These are phyloP conservation scores for Macrostomum lignano DNA, from an alignment of 1,140 invertebrate genomes.

Conservation along the genomic window DNA sequence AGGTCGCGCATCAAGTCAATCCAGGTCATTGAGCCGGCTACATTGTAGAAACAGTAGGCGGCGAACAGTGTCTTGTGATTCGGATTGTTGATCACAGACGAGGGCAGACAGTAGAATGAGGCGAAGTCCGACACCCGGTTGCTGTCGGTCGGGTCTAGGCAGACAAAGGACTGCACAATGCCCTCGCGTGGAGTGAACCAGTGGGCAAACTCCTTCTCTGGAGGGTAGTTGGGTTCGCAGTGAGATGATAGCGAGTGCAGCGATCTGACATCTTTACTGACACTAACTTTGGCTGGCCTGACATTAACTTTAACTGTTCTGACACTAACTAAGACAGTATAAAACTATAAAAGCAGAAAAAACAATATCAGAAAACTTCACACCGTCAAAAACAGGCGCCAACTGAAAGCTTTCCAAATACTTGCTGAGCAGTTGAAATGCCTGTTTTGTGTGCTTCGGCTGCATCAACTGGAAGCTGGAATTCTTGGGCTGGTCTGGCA, in stretches of 20 bases:
- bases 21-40: constrained; percentile 52
- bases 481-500: constrained; percentile 42
- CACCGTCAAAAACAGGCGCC: constrained; percentile 11
- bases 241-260: too few species aligned
- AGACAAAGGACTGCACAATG: constrained; percentile 70
- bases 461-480: constrained; percentile 33
- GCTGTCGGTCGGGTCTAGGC: background rate
- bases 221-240: too few species aligned
- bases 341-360: too few species aligned
- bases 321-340: too few species aligned
- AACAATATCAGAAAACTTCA: too few species aligned
- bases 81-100: constrained; percentile 91
- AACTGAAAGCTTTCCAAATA: constrained; percentile 68
- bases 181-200: constrained; percentile 69
- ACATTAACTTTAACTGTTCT: too few species aligned
- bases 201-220: constrained; percentile 79
- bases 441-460: constrained; percentile 30
- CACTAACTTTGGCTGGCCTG: too few species aligned
- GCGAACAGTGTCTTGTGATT: constrained; percentile 70
- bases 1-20: constrained; percentile 76
- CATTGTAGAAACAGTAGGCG: constrained; percentile 95
- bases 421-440: constrained; percentile 14
- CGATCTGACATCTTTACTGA: too few species aligned
- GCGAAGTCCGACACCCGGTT: constrained; percentile 45
- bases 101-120: constrained; percentile 91